Percentiles rank a stretch among this genome's conserved stretches.
Evolutionary conservation across 2,113 vertebrate genomes (phyloP).

Genomic region (Thryonomys swinderianus): DNA sequence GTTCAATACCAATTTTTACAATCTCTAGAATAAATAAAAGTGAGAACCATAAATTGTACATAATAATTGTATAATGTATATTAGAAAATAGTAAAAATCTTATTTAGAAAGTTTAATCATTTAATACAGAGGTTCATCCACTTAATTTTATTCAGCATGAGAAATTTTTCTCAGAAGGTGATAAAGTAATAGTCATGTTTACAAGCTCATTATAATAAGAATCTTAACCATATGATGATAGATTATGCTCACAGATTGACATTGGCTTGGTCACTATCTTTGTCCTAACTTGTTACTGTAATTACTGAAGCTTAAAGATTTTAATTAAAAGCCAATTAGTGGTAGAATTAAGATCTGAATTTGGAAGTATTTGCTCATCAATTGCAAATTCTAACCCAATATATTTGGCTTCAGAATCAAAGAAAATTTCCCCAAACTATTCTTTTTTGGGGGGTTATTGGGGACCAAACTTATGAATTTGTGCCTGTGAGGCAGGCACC

Average conservation of each 20-base stretch:
- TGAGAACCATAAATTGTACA: background rate
- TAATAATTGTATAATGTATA: background rate
- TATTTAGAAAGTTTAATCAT: background rate
- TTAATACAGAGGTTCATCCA: background rate
- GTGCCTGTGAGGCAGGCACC: too few species aligned
- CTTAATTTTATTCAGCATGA: background rate
- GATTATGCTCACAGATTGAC: background rate
- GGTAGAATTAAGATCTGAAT: background rate
- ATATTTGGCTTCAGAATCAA: background rate
- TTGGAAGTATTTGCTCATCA: background rate
- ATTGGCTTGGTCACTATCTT: background rate
- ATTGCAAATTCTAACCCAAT: slow-evolving; percentile 5
- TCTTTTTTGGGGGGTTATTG: background rate
- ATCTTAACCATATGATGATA: background rate
- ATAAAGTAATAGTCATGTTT: background rate
- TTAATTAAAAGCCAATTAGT: background rate
- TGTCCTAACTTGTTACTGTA: background rate
- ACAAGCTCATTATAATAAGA: background rate
- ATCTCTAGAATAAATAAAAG: background rate
- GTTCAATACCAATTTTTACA: background rate
- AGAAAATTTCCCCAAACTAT: background rate
- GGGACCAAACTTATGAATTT: too few species aligned
- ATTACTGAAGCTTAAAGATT: background rate
- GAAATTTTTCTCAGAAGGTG: background rate
- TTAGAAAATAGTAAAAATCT: background rate